Percentiles rank a stretch among this genome's conserved stretches.
phyloP scores from a whole-genome alignment of 2,797 vertebrate genomes.

The Artibeus jamaicensis region DNA sequence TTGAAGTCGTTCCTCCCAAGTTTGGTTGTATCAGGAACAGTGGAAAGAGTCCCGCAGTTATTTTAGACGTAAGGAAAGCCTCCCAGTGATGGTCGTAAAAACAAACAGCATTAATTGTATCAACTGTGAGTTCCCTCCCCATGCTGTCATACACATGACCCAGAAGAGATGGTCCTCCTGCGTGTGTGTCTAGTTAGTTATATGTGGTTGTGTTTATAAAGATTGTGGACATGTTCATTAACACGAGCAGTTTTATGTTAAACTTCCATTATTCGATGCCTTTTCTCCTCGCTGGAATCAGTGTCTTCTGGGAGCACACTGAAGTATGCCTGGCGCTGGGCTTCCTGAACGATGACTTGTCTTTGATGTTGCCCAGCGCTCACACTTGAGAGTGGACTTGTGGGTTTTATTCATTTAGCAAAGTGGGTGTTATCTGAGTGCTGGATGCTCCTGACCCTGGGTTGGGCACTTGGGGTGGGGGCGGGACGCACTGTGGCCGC shows the following conservation, averaged over 20 bases:
- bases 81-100: background rate
- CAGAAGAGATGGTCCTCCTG: background rate
- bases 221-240: background rate
- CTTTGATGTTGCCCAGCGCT: background rate
- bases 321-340: background rate
- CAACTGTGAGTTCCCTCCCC: background rate
- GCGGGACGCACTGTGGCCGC: background rate
- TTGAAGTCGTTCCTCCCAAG: constrained; percentile 18
- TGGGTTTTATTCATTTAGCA: background rate
- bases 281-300: background rate
- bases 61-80: background rate
- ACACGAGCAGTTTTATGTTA: background rate
- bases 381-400: background rate
- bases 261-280: background rate
- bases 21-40: background rate
- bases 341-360: too few relatives aligned
- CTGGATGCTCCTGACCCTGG: background rate
- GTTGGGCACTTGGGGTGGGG: background rate
- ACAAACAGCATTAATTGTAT: background rate
- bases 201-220: background rate
- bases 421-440: background rate
- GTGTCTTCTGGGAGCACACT: background rate
- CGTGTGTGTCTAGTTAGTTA: background rate
- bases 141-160: background rate
- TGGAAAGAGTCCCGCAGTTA: background rate